phyloP scores from a whole-genome alignment of 2,113 vertebrate species.

The Cnemophilus loriae region DNA sequence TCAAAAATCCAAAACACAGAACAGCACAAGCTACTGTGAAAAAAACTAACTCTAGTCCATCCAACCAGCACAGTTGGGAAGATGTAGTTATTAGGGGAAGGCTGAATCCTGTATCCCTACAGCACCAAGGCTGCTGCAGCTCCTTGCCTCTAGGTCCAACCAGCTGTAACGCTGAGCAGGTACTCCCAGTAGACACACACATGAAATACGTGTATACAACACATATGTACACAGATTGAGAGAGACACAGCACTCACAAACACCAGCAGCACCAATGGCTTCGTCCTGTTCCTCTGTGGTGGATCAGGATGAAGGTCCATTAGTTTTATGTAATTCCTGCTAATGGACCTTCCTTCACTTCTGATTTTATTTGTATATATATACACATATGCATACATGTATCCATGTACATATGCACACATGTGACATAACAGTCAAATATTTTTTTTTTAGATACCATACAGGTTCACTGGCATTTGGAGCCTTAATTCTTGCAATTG shows the following conservation, averaged over 20 bases:
- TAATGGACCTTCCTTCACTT: background rate
- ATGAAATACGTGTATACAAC: background rate
- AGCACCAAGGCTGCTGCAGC: background rate
- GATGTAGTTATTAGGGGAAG: background rate
- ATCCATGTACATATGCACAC: background rate
- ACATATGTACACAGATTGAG: background rate
- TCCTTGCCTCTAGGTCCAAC: background rate
- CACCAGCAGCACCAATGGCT: background rate
- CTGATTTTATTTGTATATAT: background rate
- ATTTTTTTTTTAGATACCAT: constrained; percentile 82
- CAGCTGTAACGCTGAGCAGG: background rate
- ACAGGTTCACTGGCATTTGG: constrained; percentile 94
- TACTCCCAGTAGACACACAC: background rate
- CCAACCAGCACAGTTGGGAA: background rate
- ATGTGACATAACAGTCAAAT: background rate
- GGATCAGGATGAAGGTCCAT: background rate
- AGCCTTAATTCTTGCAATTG: constrained; percentile 85
- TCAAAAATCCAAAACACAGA: background rate
- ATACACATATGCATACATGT: background rate
- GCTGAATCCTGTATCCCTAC: background rate
- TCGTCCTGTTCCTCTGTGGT: background rate
- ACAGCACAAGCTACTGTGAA: background rate
- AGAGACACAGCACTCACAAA: background rate
- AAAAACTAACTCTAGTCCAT: background rate
- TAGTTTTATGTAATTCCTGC: background rate